These are phyloP conservation scores for Limnodromus scolopaceus DNA, from an alignment of 2,797 vertebrate species.

Conservation along the genomic window DNA sequence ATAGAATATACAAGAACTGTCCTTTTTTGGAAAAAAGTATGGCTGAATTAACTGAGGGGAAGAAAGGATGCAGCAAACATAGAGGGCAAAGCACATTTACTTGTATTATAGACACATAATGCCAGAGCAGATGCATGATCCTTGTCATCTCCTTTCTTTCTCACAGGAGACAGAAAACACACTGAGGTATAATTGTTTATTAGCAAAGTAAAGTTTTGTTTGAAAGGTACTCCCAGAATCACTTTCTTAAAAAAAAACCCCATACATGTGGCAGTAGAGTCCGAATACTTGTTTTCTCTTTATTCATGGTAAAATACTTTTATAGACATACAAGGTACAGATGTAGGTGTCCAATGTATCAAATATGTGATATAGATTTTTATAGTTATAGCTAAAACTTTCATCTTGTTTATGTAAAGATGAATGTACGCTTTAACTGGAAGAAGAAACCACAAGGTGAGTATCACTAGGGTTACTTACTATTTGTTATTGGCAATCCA, in stretches of 20 bases:
- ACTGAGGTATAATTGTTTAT: background rate
- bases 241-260: background rate
- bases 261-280: background rate
- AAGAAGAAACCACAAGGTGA: background rate
- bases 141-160: background rate
- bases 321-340: background rate
- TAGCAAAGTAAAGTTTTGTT: background rate
- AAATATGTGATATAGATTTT: background rate
- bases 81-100: background rate
- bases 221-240: background rate
- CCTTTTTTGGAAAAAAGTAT: background rate
- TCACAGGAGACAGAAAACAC: background rate
- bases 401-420: background rate
- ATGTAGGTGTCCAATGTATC: background rate
- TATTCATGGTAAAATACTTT: background rate
- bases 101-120: background rate
- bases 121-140: background rate
- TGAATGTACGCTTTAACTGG: background rate
- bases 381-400: background rate
- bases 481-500: background rate
- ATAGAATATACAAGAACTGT: background rate
- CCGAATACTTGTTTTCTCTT: background rate
- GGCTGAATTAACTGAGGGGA: background rate
- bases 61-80: background rate
- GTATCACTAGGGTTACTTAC: background rate